These are phyloP conservation scores for Vicugna pacos DNA, from an alignment of 2,113 vertebrate genomes.

Conservation along the genomic window DNA sequence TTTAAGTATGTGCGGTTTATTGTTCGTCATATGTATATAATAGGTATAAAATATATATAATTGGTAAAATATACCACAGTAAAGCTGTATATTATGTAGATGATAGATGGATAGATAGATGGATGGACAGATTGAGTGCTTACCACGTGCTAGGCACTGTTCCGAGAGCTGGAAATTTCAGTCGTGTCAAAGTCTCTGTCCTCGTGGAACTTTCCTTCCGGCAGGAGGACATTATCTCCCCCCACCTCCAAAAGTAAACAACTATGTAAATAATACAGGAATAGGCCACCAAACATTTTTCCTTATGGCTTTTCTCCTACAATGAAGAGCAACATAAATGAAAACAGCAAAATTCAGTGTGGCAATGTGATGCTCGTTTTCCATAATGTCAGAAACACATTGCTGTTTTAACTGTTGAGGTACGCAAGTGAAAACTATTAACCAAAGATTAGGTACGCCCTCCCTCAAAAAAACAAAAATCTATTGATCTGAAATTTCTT, in stretches of 20 bases:
- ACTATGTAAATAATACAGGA: not conserved
- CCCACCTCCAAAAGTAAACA: not conserved
- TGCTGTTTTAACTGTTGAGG: not conserved
- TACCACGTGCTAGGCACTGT: not conserved
- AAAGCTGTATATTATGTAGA: not conserved
- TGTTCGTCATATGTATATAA: not conserved
- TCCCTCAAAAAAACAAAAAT: not conserved
- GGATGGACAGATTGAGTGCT: not conserved
- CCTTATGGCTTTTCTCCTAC: not conserved
- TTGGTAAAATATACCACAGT: not conserved
- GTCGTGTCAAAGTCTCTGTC: not conserved
- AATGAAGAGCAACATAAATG: not conserved
- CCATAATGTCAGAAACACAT: not conserved
- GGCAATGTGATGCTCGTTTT: not conserved
- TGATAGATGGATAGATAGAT: not conserved
- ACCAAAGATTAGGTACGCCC: not conserved
- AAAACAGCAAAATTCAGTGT: not conserved
- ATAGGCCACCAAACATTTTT: not conserved
- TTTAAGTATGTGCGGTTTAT: not conserved
- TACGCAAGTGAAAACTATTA: not conserved
- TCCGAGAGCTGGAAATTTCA: not conserved
- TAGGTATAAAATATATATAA: not conserved
- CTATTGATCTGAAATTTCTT: not conserved
- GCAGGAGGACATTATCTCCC: not conserved
- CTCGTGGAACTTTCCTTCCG: not conserved